Conservation (phyloP, 2,113 vertebrate species). For the Festucalex cinctus region DNA sequence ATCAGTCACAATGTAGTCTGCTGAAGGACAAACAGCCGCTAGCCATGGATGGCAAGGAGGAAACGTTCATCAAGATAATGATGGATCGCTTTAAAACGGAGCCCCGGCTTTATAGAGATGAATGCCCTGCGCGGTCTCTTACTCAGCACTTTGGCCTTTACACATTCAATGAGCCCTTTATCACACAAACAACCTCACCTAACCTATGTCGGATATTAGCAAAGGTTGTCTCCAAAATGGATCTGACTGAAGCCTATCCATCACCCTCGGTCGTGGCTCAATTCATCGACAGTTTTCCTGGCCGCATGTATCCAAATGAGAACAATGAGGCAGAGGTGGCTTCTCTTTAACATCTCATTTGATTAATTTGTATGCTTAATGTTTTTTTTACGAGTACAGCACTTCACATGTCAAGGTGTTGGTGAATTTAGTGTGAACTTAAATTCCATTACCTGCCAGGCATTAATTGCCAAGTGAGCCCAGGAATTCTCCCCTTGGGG, state of each 20-base stretch:
- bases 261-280: constrained; percentile 54
- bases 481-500: constrained; percentile 87
- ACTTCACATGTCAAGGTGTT: constrained; percentile 97
- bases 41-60: constrained; percentile 61
- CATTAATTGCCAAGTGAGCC: constrained; percentile 98
- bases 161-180: constrained; percentile 61
- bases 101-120: constrained; percentile 73
- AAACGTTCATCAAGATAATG: constrained; percentile 78
- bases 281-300: neutral
- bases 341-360: constrained; percentile 82
- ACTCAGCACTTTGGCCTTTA: constrained; percentile 73
- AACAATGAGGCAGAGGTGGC: constrained; percentile 37
- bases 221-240: constrained; percentile 70
- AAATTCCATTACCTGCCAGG: constrained; percentile 99
- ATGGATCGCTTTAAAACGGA: constrained; percentile 79
- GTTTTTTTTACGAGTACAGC: constrained; percentile 73
- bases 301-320: neutral
- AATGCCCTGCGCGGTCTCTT: constrained; percentile 75
- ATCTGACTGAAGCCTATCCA: constrained; percentile 75
- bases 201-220: constrained; percentile 75
- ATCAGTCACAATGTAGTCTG: constrained; percentile 30
- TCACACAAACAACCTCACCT: constrained; percentile 66
- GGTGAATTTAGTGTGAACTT: constrained; percentile 99
- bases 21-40: constrained; percentile 62
- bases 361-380: constrained; percentile 86